Base-by-base conservation (phyloP, 1,140 invertebrate genomes). In the Brachionus angularis region DNA sequence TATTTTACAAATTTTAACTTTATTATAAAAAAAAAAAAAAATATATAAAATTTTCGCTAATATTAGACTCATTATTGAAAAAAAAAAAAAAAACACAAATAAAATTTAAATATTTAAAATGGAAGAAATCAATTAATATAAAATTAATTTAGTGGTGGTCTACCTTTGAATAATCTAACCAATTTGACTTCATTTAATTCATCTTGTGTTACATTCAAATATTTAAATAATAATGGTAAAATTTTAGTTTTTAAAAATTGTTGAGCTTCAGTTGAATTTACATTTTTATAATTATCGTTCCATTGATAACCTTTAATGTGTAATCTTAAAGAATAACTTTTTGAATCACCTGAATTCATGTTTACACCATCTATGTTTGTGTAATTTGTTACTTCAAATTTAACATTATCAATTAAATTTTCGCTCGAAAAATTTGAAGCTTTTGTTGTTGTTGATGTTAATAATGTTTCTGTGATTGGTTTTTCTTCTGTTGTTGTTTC, bases 261-360 rank as follows among this genome's bases (percentile, higher is more conserved):
- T 58, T 58, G 53, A 23, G 53, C 53, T 23, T 58, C 53, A 58
- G 53, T 58, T 39, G 53, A 58, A 58, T 58, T 58, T 1, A 58
- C 53, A 58, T 58, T 58, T 27, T 58, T 36, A 18, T 58, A 58
- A 39, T 39, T 58, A 23, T 58, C 53, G 25, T 58, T 58, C 53
- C 53, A 58, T 58, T 58, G 53, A 25, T 58, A 58, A 36, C 53
- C 53, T 58, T 58, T 58, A 25, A 58, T 58, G 53, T 58, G 53
- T 36, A 58, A 39, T 12, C 53, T 31, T 39, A 58, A 23, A 8
- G 53, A 58, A 25, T 58, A 58, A 36, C 53, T 58, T 58, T 58
- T 58, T 16, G 53, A 23, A 7, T 58, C 53, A 10, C 33, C n/a
- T n/a, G n/a, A n/a, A n/a, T n/a, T 18, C 21, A 12, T 39, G 3